Evolutionary conservation across 2,888 invertebrate species (phyloP).

Genomic region (Gymnocheta viridis): DNA sequence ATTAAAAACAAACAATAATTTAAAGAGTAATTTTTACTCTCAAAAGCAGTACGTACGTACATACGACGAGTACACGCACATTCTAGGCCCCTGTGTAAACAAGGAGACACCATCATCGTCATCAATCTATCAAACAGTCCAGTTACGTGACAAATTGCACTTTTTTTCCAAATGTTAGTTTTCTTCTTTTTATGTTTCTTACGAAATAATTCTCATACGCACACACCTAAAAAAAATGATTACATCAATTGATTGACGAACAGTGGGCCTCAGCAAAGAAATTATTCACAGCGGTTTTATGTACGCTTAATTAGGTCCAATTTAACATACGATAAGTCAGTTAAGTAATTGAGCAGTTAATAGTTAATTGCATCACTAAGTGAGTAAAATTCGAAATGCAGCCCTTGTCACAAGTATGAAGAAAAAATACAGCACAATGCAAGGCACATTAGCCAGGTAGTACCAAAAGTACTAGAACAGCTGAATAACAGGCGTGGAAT

Average conservation of each 20-base stretch:
- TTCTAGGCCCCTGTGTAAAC: slow-evolving; percentile 7
- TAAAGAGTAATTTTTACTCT: slow-evolving; percentile 20
- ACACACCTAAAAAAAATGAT: slow-evolving; percentile 43
- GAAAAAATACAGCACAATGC: too few species aligned
- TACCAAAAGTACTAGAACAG: too few species aligned
- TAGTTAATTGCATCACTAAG: too few species aligned
- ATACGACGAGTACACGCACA: slow-evolving; percentile 6
- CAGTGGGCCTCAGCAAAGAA: slow-evolving; percentile 5
- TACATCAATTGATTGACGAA: slow-evolving; percentile 52
- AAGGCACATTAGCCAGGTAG: too few species aligned
- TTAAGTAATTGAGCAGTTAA: too few species aligned
- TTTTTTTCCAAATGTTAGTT: slow-evolving; percentile 6
- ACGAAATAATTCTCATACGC: slow-evolving; percentile 51
- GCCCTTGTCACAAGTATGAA: too few species aligned
- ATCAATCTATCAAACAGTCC: slow-evolving; percentile 39
- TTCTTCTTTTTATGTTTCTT: slow-evolving; percentile 41
- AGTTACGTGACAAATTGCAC: slow-evolving; percentile 63
- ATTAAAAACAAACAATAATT: slow-evolving; percentile 21
- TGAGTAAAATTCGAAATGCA: too few species aligned
- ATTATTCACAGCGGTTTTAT: not conserved
- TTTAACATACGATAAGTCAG: too few species aligned
- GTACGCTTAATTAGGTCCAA: too few species aligned
- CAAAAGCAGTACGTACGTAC: not conserved
- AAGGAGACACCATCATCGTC: not conserved
- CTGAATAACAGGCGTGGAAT: too few species aligned